A percentile compares a stretch with the other conserved stretches of the same genome.
phyloP scores from a whole-genome alignment of 2,113 vertebrate genomes.

The Sylvicapra grimmia region DNA sequence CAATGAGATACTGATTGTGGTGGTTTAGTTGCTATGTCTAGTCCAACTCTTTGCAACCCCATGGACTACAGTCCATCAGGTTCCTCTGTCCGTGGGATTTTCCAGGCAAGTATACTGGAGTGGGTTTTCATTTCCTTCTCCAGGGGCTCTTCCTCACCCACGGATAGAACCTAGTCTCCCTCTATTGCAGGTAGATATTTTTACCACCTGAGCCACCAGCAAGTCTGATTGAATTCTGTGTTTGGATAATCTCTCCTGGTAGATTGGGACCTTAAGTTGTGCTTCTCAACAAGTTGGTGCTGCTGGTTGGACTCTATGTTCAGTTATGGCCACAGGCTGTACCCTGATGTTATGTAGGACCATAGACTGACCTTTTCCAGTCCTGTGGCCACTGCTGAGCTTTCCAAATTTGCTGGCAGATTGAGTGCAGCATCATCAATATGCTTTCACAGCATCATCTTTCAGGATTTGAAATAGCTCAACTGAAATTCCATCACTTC shows the following conservation, averaged over 20 bases:
- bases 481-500: too few relatives aligned
- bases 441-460: too few relatives aligned
- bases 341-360: background rate
- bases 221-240: background rate
- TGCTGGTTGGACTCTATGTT: background rate
- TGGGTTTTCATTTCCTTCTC: background rate
- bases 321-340: background rate
- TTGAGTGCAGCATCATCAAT: too few relatives aligned
- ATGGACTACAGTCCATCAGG: background rate
- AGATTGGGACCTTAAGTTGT: background rate
- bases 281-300: background rate
- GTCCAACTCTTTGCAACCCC: background rate
- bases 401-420: too few relatives aligned
- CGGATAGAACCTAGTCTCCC: background rate
- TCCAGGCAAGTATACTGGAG: background rate
- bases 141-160: background rate
- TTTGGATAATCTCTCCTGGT: background rate
- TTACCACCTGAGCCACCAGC: background rate
- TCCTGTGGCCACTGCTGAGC: too few relatives aligned
- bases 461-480: too few relatives aligned
- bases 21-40: background rate
- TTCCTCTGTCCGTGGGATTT: background rate
- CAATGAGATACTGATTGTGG: background rate
- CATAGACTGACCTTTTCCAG: background rate
- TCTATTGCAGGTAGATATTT: background rate